Percentiles rank a stretch among this genome's conserved stretches.
phyloP scores from a whole-genome alignment of 2,888 invertebrate species.

The Plusia festucae region DNA sequence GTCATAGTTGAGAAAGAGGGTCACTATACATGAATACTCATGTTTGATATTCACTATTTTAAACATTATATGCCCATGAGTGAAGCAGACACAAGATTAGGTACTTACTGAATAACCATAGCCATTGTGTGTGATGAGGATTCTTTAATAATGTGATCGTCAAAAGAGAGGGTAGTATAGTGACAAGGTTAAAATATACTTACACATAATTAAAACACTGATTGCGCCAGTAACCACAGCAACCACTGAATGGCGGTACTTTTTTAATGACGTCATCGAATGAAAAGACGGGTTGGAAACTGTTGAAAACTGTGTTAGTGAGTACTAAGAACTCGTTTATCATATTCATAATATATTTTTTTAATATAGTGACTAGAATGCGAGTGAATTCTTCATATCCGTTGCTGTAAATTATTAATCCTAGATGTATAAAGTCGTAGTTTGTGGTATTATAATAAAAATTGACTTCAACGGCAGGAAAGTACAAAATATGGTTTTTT shows the following conservation, averaged over 20 bases:
- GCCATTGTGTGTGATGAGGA: not conserved
- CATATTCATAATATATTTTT: not conserved
- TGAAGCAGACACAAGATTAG: not conserved
- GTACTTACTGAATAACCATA: too few species aligned
- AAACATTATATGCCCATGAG: not conserved
- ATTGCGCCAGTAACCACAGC: too few species aligned
- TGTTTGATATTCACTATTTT: too few species aligned
- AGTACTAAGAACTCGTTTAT: not conserved
- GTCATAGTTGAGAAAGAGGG: not conserved
- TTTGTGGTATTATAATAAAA: not conserved
- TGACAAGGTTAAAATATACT: too few species aligned
- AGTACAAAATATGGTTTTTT: too few species aligned
- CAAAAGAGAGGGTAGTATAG: too few species aligned
- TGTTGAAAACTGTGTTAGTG: slow-evolving; percentile 4
- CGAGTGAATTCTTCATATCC: not conserved
- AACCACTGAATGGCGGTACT: too few species aligned
- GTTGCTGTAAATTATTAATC: not conserved
- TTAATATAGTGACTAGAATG: not conserved
- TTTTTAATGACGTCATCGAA: too few species aligned
- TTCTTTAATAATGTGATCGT: not conserved
- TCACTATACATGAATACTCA: not conserved
- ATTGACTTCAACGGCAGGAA: too few species aligned
- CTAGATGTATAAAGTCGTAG: not conserved
- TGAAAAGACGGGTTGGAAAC: too few species aligned
- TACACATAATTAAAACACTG: too few species aligned